A percentile compares a stretch with the other conserved stretches of the same genome.
These are phyloP conservation scores for Edolisoma coerulescens DNA, from an alignment of 2,113 vertebrate species.

Conservation along the genomic window DNA sequence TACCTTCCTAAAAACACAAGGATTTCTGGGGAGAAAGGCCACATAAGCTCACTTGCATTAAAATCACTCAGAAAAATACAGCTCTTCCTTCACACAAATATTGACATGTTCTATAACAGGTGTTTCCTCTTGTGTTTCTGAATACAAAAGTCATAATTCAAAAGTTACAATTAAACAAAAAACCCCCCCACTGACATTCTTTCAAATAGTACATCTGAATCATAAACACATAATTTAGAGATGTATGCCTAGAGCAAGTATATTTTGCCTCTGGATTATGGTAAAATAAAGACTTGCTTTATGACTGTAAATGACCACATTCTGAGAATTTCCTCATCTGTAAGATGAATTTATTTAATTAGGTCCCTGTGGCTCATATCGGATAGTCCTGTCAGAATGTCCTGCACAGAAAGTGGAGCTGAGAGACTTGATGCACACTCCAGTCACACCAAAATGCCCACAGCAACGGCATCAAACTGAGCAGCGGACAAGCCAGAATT, in stretches of 20 bases:
- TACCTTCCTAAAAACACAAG: neutral
- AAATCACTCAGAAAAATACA: neutral
- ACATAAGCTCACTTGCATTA: neutral
- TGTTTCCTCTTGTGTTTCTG: neutral
- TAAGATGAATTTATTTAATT: constrained; percentile 96
- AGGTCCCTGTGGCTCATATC: constrained; percentile 88
- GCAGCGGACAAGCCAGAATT: constrained; percentile 88
- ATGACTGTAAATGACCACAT: constrained; percentile 80
- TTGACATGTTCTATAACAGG: neutral
- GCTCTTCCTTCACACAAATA: neutral
- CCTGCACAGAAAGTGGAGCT: constrained; percentile 78
- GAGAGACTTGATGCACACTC: constrained; percentile 79
- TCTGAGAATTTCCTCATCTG: constrained; percentile 91
- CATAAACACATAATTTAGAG: constrained; percentile 62
- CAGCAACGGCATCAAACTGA: constrained; percentile 88
- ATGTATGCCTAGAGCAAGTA: constrained; percentile 55
- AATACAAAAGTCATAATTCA: neutral
- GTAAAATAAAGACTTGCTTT: constrained; percentile 78
- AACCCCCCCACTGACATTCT: neutral
- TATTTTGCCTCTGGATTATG: constrained; percentile 71
- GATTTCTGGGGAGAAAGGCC: neutral
- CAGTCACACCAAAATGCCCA: constrained; percentile 87
- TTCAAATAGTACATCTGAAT: constrained; percentile 42
- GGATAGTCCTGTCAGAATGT: constrained; percentile 83
- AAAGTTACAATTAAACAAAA: neutral